Base-by-base conservation (phyloP, 2,888 invertebrate species). In the Heliconius ismenius region DNA sequence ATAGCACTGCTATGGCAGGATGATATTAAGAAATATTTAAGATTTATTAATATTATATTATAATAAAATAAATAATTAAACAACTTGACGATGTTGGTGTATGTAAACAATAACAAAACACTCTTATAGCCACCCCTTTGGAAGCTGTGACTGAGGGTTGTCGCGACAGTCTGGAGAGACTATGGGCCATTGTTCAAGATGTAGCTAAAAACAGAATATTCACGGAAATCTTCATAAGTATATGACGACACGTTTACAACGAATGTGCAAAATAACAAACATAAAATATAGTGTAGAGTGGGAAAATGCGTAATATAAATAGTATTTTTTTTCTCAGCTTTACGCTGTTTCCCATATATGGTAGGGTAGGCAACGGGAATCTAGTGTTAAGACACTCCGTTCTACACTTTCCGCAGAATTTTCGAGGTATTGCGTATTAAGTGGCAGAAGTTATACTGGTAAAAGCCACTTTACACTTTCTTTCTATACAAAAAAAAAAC, bases 81-180 rank as follows among this genome's bases (percentile, higher is more conserved):
- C 0, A 36, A 39, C n/a, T 63, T 39, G 36, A 65, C n/a, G n/a
- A 39, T 24, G n/a, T 24, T 24, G 36, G 65, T 24, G 39, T 72
- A 36, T 39, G 26, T 4, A 72, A 72, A 72, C 60, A 72, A 54
- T 54, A n/a, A 70, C 69, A 69, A 21, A 70, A 70, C 49, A 13
- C 69, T 32, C 32, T 62, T 36, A 62, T 2, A 62, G 72, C 36
- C n/a, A 62, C 72, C 72, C 54, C 18, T 54, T 62, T 28, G 21
- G 60, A n/a, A 68, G 62, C 68, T 36, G 68, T 75, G 26, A 75
- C 43, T 68, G 36, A 68, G 75, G 75, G 67, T 62, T 63, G 75
- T 75, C 75, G 39, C 75, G 75, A 68, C 75, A 60, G 72, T 73
- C 72, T 73, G 72, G 72, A 73, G 72, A 73, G 36, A 73, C 72